Percentiles rank a stretch among this genome's conserved stretches.
phyloP scores from a whole-genome alignment of 2,888 invertebrate genomes.

The Caenorhabditis virilis region DNA sequence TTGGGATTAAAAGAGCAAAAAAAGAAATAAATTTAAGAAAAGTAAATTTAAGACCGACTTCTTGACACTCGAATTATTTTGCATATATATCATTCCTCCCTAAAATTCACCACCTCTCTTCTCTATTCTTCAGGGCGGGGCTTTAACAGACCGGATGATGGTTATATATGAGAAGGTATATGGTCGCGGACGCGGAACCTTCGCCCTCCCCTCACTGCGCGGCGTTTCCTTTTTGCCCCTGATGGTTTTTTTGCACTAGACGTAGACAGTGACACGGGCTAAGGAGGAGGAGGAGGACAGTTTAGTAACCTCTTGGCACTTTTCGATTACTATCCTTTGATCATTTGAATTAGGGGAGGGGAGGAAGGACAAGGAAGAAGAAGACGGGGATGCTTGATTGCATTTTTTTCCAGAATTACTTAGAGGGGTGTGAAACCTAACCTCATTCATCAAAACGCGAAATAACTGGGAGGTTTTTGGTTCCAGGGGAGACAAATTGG shows the following conservation, averaged over 20 bases:
- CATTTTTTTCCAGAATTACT: too few relatives aligned
- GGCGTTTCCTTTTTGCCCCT: conserved; percentile 20
- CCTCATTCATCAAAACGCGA: too few relatives aligned
- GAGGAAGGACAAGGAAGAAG: too few relatives aligned
- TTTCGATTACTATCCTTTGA: conserved; percentile 3
- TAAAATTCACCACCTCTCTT: not conserved
- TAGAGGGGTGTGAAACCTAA: too few relatives aligned
- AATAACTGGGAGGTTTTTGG: too few relatives aligned
- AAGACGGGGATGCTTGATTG: too few relatives aligned
- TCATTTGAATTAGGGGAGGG: too few relatives aligned
- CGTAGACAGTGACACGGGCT: not conserved
- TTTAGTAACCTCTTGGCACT: conserved; percentile 38
- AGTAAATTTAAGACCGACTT: not conserved
- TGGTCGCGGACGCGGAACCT: conserved; percentile 54
- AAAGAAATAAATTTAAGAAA: not conserved
- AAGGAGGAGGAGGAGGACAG: conserved; percentile 2
- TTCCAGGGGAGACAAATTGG: too few relatives aligned
- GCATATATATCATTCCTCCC: not conserved
- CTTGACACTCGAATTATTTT: not conserved
- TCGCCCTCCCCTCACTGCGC: conserved; percentile 11
- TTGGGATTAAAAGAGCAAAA: not conserved
- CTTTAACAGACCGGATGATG: conserved; percentile 33
- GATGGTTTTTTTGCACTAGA: not conserved
- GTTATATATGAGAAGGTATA: conserved; percentile 39
- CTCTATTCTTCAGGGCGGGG: conserved; percentile 38